Base-by-base conservation (phyloP, 64 coral and sea anemone genomes). In the Montipora capricornis region DNA sequence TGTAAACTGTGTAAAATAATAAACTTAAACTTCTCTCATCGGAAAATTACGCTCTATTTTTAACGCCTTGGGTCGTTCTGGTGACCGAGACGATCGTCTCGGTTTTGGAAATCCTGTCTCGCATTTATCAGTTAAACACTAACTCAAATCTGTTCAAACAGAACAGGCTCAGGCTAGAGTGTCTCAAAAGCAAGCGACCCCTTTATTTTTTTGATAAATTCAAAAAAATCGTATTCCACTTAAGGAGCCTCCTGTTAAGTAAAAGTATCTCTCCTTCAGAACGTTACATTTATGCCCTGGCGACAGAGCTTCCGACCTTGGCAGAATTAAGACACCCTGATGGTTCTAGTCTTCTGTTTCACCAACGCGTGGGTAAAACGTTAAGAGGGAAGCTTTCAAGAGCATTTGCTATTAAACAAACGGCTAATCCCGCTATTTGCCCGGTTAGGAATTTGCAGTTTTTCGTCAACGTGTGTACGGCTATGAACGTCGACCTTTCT, bases 371-470 rank as follows among this genome's bases (percentile, higher is more conserved):
- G 53, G 53, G 53, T 8, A 57, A 57, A 57, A 57, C 53, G 53
- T 57, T 57, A 57, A 57, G 53, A 8, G 53, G 53, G 53, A 57
- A 57, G 53, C 53, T 57, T 57, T 57, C 53, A 57, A 57, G 4
- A 57, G 53, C 53, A 57, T 57, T 57, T 57, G 53, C 53, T 8
- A 11, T 57, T 57, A 57, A 57, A 57, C 53, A 57, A 57, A 57
- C 6, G 53, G 11, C 53, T 66, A 89, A 96, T 47, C 55, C 90
- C 49, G 90, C 90, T 45, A 69, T 92, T 57, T 96, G 95, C 80
- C 90, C 95, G 0, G 87, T 96, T 20, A 47, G 22, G 49, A 96
- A 93, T 77, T 22, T 93, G 0, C 37, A 24, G 46, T 90, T 90
- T 22, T 93, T 93, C 58, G 67, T 49, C 5, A 24, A 67, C 3